phyloP scores from a whole-genome alignment of 2,113 vertebrate species.

The Catharus fuscescens region DNA sequence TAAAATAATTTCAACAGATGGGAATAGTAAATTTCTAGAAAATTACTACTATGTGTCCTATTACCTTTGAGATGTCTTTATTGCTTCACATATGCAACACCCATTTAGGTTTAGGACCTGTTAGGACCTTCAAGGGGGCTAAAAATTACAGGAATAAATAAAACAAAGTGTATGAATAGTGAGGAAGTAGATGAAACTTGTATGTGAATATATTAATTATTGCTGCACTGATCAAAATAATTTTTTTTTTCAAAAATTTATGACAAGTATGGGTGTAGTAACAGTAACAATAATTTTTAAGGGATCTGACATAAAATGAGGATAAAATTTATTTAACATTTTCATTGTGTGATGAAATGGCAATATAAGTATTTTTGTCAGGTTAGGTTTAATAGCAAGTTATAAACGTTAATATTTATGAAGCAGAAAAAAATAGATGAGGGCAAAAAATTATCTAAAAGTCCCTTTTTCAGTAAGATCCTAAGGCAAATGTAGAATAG shows the following conservation, averaged over 20 bases:
- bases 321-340: neutral
- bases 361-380: neutral
- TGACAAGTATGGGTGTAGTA: neutral
- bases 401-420: neutral
- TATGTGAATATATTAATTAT: neutral
- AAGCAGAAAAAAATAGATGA: neutral
- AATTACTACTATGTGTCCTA: neutral
- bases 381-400: neutral
- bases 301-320: neutral
- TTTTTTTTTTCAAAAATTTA: neutral
- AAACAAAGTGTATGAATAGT: neutral
- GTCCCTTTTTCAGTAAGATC: neutral
- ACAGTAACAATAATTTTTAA: neutral
- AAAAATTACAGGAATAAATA: neutral
- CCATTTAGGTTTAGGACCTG: neutral
- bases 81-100: neutral
- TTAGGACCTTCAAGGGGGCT: neutral
- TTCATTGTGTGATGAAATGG: neutral
- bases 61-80: neutral
- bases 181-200: neutral
- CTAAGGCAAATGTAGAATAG: neutral
- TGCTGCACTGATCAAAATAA: neutral
- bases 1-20: neutral
- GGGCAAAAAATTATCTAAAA: neutral
- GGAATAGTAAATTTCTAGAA: neutral